These are phyloP conservation scores for Sebastes oblongus DNA, from an alignment of 2,797 vertebrate genomes.

Conservation along the genomic window DNA sequence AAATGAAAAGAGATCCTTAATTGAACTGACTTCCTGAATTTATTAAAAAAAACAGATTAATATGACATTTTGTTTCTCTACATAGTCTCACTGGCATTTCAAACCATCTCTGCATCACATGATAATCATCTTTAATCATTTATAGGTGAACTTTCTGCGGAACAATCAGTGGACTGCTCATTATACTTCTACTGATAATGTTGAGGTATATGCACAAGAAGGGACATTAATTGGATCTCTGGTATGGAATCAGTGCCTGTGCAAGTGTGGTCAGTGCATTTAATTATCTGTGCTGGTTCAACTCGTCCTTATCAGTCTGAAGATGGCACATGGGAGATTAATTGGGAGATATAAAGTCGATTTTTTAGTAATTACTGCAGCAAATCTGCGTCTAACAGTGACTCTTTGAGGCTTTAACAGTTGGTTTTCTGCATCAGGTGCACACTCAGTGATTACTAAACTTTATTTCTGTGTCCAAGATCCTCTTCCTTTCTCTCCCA, in stretches of 20 bases:
- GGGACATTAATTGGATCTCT: not conserved
- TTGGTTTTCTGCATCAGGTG: not conserved
- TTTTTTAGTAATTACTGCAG: not conserved
- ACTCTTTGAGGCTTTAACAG: not conserved
- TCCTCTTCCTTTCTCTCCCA: not conserved
- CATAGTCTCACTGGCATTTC: not conserved
- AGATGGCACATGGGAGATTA: not conserved
- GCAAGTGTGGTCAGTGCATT: not conserved
- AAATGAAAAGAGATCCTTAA: not conserved
- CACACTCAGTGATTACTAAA: not conserved
- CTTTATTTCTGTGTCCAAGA: not conserved
- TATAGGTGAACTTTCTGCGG: not conserved
- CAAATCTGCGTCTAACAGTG: not conserved
- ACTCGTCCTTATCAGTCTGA: not conserved
- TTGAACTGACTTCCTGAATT: not conserved
- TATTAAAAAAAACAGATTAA: no score
- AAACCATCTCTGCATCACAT: not conserved
- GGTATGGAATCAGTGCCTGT: not conserved
- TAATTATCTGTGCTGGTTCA: not conserved
- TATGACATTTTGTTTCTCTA: no score
- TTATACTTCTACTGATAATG: not conserved
- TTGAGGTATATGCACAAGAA: not conserved
- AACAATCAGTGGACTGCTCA: not conserved
- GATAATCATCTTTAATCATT: not conserved
- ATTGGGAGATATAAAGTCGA: not conserved